A percentile compares a stretch with the other conserved stretches of the same genome.
Conservation (phyloP, 2,797 vertebrate species). For the Chaenodraco wilsoni region DNA sequence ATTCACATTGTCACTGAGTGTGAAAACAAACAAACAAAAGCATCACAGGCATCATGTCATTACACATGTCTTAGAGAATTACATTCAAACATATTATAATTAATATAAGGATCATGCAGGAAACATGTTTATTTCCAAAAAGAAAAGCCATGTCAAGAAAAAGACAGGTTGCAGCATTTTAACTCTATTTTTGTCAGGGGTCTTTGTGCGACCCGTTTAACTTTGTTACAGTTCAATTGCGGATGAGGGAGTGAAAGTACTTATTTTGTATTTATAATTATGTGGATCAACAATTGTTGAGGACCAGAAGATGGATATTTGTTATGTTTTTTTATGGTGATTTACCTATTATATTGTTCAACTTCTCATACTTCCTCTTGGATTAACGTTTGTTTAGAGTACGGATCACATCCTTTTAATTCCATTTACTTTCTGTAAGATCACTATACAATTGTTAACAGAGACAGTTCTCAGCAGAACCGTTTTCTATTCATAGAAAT, state of each 20-base stretch:
- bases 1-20: constrained; percentile 23
- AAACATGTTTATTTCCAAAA: constrained; percentile 1
- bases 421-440: constrained; percentile 12
- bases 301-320: constrained; percentile 27
- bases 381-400: constrained; percentile 22
- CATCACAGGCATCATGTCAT: constrained; percentile 11
- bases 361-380: constrained; percentile 14
- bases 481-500: constrained; percentile 51
- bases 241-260: constrained; percentile 17
- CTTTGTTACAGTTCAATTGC: constrained; percentile 12
- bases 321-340: constrained; percentile 48
- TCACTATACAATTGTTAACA: constrained; percentile 5
- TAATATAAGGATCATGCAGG: constrained; percentile 1
- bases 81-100: constrained; percentile 20
- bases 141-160: too few relatives aligned
- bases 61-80: constrained; percentile 8
- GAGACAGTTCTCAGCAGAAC: constrained; percentile 15
- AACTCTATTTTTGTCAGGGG: too few relatives aligned
- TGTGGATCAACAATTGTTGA: constrained; percentile 11
- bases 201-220: not conserved
- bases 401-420: constrained; percentile 17
- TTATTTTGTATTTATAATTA: constrained; percentile 32
- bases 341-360: constrained; percentile 10
- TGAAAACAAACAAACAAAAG: not conserved
- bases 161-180: too few relatives aligned